Conservation (phyloP, 2,797 vertebrate genomes). For the Lophura swinhoii region DNA sequence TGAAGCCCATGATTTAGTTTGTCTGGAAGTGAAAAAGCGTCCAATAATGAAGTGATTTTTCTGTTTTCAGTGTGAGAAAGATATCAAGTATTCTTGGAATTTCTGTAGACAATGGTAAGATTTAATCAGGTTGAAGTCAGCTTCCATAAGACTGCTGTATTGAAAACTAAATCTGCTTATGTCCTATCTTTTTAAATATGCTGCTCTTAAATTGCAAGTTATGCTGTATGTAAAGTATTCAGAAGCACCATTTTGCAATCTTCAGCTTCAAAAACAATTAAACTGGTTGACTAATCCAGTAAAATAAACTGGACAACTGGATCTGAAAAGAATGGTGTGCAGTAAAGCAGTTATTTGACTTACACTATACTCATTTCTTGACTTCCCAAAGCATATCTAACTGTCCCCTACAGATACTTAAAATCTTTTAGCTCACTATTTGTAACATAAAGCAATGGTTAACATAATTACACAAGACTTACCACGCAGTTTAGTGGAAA, state of each 20-base stretch:
- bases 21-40: slow-evolving; percentile 76
- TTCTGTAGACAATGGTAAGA: slow-evolving; percentile 99
- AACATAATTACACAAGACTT: not conserved
- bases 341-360: slow-evolving; percentile 17
- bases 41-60: slow-evolving; percentile 91
- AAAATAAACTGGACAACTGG: not conserved
- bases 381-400: slow-evolving; percentile 46
- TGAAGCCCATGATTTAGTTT: slow-evolving; percentile 76
- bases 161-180: slow-evolving; percentile 74
- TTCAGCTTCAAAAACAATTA: slow-evolving; percentile 21
- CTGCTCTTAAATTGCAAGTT: slow-evolving; percentile 73
- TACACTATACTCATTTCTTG: slow-evolving; percentile 29
- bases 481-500: not conserved
- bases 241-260: slow-evolving; percentile 35
- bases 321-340: slow-evolving; percentile 28
- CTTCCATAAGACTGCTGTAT: slow-evolving; percentile 75
- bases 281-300: slow-evolving; percentile 49
- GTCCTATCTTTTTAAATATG: slow-evolving; percentile 76
- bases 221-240: not conserved
- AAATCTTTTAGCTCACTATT: slow-evolving; percentile 46
- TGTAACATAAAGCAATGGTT: not conserved
- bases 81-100: slow-evolving; percentile 99
- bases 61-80: slow-evolving; percentile 99
- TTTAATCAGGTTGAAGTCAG: slow-evolving; percentile 87
- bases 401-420: not conserved